phyloP scores from a whole-genome alignment of 2,797 vertebrate genomes.

The Pelobates cultripes region DNA sequence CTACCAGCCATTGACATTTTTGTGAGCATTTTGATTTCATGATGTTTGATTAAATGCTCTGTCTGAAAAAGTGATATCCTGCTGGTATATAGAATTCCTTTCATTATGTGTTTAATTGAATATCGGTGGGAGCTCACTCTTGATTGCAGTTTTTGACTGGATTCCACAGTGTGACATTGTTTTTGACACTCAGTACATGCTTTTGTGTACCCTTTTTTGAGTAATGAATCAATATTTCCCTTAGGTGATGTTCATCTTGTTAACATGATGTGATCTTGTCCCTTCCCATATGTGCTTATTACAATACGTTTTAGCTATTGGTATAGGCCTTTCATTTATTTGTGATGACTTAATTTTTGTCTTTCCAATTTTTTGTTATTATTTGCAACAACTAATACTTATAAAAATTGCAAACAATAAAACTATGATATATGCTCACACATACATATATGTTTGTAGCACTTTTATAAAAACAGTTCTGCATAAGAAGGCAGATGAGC shows the following conservation, averaged over 20 bases:
- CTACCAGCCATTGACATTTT: not conserved
- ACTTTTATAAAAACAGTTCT: too few species aligned
- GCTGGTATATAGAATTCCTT: slow-evolving; percentile 4
- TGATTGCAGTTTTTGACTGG: slow-evolving; percentile 4
- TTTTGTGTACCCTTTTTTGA: not conserved
- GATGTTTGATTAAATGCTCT: slow-evolving; percentile 1
- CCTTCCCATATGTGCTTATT: not conserved
- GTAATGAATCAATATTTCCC: not conserved
- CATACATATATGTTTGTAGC: too few species aligned
- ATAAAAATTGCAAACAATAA: too few species aligned
- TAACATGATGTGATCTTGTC: not conserved
- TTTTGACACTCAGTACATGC: slow-evolving; percentile 1
- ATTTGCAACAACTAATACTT: too few species aligned
- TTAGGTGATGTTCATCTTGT: not conserved
- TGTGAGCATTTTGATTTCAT: not conserved
- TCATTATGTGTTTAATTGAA: slow-evolving; percentile 5
- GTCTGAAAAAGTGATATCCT: not conserved
- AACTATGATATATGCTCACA: too few species aligned
- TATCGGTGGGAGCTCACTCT: not conserved
- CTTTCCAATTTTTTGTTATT: too few species aligned
- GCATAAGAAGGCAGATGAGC: too few species aligned
- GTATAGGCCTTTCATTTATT: too few species aligned
- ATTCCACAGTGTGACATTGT: not conserved
- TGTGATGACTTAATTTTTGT: too few species aligned
- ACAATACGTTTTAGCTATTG: not conserved